Percentiles rank a stretch among this genome's conserved stretches.
These are phyloP conservation scores for Dione juno DNA, from an alignment of 2,888 invertebrate species.

Conservation along the genomic window DNA sequence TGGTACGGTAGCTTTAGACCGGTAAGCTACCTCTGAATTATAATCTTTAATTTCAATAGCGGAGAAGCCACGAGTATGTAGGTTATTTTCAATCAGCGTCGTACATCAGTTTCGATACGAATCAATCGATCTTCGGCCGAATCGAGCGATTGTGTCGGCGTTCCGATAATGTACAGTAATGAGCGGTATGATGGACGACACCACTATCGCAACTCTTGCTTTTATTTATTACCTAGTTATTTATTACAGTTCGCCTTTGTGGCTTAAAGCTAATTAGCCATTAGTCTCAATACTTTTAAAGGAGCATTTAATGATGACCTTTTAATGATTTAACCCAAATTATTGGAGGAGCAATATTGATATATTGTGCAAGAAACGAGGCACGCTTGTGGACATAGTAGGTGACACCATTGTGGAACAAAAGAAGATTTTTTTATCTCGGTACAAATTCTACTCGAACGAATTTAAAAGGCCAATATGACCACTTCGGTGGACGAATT, in stretches of 20 bases:
- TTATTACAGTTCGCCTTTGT: conserved; percentile 20
- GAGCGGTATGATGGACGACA: conserved; percentile 51
- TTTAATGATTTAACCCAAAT: conserved; percentile 10
- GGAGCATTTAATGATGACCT: conserved; percentile 19
- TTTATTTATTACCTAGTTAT: conserved; percentile 43
- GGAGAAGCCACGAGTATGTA: conserved; percentile 29
- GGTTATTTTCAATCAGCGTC: conserved; percentile 39
- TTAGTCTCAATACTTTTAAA: conserved; percentile 26
- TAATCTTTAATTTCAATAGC: conserved; percentile 18
- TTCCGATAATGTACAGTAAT: conserved; percentile 51
- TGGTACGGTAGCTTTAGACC: conserved; percentile 17
- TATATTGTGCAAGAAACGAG: not conserved
- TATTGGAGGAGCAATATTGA: not conserved
- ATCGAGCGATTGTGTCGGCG: conserved; percentile 51
- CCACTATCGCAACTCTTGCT: conserved; percentile 40
- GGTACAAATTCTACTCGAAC: no score
- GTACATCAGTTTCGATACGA: conserved; percentile 43
- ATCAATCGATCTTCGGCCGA: conserved; percentile 54
- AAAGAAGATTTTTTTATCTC: no score
- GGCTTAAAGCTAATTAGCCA: conserved; percentile 28
- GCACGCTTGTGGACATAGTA: not conserved
- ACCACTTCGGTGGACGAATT: not conserved
- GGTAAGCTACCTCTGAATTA: conserved; percentile 24
- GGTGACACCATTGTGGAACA: not conserved
- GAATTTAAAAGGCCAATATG: no score